A percentile compares a stretch with the other conserved stretches of the same genome.
phyloP scores from a whole-genome alignment of 2,113 vertebrate genomes.

The Hylia prasina region DNA sequence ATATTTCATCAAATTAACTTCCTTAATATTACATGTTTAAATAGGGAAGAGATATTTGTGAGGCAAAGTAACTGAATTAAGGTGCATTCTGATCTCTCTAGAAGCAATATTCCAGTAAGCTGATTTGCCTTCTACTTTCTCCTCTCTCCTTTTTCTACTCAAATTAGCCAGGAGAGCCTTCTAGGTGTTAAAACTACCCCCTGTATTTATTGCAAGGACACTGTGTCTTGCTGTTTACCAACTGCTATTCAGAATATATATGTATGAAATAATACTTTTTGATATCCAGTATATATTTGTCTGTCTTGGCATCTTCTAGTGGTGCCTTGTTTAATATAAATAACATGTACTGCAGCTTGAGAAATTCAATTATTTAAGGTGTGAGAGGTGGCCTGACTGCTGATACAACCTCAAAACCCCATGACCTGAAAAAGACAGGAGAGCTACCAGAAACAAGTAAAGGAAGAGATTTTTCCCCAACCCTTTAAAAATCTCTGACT shows the following conservation, averaged over 20 bases:
- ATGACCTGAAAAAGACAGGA: neutral
- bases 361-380: neutral
- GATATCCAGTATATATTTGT: neutral
- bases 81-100: neutral
- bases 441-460: neutral
- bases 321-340: neutral
- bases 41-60: neutral
- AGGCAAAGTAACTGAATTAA: neutral
- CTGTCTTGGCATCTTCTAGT: neutral
- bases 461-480: neutral
- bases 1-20: neutral
- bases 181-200: neutral
- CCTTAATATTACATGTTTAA: neutral
- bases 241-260: neutral
- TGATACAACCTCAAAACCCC: neutral
- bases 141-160: neutral
- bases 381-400: neutral
- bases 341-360: neutral
- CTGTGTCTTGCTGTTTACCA: neutral
- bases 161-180: neutral
- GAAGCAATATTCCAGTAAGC: neutral
- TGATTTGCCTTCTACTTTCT: neutral
- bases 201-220: neutral
- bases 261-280: neutral
- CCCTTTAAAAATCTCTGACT: neutral